Evolutionary conservation across 2,888 invertebrate species (phyloP).

Genomic region (Ennomos fuscantarius): DNA sequence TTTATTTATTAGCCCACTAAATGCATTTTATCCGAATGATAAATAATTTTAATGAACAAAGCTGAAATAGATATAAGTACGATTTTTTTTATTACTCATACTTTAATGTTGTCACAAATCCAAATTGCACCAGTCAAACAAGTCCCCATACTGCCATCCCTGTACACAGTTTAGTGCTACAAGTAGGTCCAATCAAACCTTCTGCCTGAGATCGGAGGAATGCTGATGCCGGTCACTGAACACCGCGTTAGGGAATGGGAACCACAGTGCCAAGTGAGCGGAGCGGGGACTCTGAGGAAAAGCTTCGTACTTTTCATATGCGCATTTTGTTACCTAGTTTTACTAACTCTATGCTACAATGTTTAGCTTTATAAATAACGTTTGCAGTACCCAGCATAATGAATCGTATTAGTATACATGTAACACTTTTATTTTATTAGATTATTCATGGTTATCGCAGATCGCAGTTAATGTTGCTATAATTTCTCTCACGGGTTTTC

Average conservation of each 20-base stretch:
- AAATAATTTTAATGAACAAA: no score
- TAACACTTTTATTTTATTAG: no score
- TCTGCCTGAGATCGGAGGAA: conserved; percentile 76
- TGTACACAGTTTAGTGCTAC: conserved; percentile 27
- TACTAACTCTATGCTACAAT: conserved; percentile 2
- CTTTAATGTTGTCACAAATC: neutral
- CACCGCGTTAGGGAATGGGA: conserved; percentile 86
- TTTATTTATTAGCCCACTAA: no score
- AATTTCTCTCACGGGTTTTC: no score
- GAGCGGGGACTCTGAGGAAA: conserved; percentile 85
- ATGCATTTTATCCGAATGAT: no score
- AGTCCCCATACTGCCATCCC: conserved; percentile 5
- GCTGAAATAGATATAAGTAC: no score
- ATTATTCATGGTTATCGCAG: no score
- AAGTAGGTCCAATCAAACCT: conserved; percentile 67
- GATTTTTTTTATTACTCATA: no score
- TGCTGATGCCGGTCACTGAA: conserved; percentile 82
- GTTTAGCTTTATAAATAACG: neutral
- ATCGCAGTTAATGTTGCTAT: no score
- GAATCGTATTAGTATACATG: no score
- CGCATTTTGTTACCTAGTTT: neutral
- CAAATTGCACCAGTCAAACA: neutral
- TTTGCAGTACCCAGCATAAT: conserved; percentile 5
- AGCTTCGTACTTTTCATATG: conserved; percentile 40
- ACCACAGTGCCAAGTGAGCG: conserved; percentile 85